Evolutionary conservation across 1,140 invertebrate species (phyloP), one percentile per base, ranked within the genome.

Genomic region (Galendromus occidentalis): DNA sequence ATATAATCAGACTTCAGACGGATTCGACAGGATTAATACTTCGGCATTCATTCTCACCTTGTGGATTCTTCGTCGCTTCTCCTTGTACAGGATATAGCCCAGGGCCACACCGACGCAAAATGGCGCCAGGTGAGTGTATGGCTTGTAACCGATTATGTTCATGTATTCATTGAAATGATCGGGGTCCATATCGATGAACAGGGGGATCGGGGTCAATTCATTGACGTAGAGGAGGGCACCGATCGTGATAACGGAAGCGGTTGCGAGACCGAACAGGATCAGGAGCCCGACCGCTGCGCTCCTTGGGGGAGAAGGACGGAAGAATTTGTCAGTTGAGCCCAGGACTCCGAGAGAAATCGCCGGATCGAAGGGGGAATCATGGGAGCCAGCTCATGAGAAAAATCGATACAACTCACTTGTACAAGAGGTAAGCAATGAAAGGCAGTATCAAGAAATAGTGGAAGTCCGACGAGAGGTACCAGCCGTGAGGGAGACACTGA

Each of bases 21-120:
- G n/a, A n/a, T n/a, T n/a, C n/a, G n/a, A n/a, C n/a, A n/a, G n/a
- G n/a, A n/a, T 39, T 39, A 39, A 9, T 6, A 6, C 33, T 6
- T 9, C 4, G 9, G 9, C 33, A 39, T 6, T 4, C 33, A 22
- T 66, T 7, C 14, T 28, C 66, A 69, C 69, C 30, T 64, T 68
- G n/a, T 47, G 39, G 33, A 69, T 55, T 6, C 39, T 25, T 44
- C 66, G 65, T 47, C 68, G 68, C n/a, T 66, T 51, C 7, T 69
- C 65, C 4, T 30, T 47, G 47, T 64, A 59, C 22, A 70, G 41
- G 17, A 70, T 18, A 30, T 68, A 70, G 4, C 69, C 69, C 6
- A 66, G 44, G 14, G 66, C 66, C 69, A 70, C 69, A 59, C 69
- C 69, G 39, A 70, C 22, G 41, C 68, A 68, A 30, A 69, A 70